A percentile compares a stretch with the other conserved stretches of the same genome.
Evolutionary conservation across 2,797 vertebrate genomes (phyloP).

Genomic region (Capromys pilorides): DNA sequence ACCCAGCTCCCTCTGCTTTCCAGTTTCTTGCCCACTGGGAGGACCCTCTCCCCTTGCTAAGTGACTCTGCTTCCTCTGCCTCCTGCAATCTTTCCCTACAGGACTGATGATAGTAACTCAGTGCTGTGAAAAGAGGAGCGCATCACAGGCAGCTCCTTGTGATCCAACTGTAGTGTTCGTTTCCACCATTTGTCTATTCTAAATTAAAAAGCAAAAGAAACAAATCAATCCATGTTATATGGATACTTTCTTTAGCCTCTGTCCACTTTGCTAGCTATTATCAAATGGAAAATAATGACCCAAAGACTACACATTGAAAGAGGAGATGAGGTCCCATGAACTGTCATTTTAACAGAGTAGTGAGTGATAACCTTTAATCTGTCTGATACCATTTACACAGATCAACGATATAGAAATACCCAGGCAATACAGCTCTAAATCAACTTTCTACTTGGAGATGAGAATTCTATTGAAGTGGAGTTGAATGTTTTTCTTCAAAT

Average conservation of each 20-base stretch:
- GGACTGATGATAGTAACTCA: constrained; percentile 56
- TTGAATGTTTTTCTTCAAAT: neutral
- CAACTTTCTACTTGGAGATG: neutral
- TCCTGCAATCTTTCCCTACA: constrained; percentile 58
- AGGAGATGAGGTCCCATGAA: neutral
- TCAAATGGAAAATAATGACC: neutral
- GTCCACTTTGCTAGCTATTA: neutral
- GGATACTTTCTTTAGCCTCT: neutral
- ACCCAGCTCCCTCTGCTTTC: constrained; percentile 28
- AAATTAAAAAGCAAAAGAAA: neutral
- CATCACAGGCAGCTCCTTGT: neutral
- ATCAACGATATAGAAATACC: neutral
- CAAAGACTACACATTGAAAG: neutral
- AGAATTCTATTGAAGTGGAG: neutral
- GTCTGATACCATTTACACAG: neutral
- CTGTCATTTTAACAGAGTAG: neutral
- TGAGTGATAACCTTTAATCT: neutral
- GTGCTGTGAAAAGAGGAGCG: neutral
- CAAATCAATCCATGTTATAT: neutral
- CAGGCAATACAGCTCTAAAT: neutral
- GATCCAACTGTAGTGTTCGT: constrained; percentile 11
- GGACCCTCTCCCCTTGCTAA: constrained; percentile 74
- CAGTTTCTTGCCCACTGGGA: constrained; percentile 58
- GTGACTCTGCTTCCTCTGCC: constrained; percentile 67
- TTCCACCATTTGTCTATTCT: neutral